Evolutionary conservation across 2,797 vertebrate species (phyloP), one percentile per base, ranked within the genome.

Genomic region (Darevskia mixta): DNA sequence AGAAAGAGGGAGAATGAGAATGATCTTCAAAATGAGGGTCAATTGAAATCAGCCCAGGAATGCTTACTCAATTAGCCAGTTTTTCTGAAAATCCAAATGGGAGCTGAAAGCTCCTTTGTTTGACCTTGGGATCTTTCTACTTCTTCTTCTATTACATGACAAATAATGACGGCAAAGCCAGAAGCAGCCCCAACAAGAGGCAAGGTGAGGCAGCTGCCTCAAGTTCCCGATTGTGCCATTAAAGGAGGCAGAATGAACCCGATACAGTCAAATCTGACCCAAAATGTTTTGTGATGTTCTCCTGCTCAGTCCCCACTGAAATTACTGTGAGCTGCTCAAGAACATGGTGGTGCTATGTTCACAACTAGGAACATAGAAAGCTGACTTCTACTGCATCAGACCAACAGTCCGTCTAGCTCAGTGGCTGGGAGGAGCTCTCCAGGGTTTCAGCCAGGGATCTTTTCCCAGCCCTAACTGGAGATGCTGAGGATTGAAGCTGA

Each of bases 101-200:
- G 49, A 83, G 45, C 23, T 38, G 27, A 32, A n/a, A 73, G 32
- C 17, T 32, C 72, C 18, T 78, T 78, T 29, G 11, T 41, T n/a
- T 83, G 75, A 83, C 87, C 87, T 76, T 71, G 87, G 45, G 27
- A 58, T 79, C 32, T 83, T 77, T 79, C 75, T 49, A 29, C 32
- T 45, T 17, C 5, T 32, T 5, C n/a, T 58, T 83, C 38, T n/a
- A 27, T 18, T 35, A 35, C 61, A 5, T 69, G 85, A 55, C 45
- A 43, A 1, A 9, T 20, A 61, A 87, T 20, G 27, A 25, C 25
- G 35, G 67, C 49, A 83, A 88, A 69, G 25, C 64, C 25, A 69
- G 43, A 55, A 32, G 43, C 43, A 77, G 38, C 32, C 41, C 71
- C 49, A 80, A 6, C 35, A 11, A 41, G 38, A 38, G 25, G 73